These are phyloP conservation scores for Myiopsitta monachus DNA, from an alignment of 2,113 vertebrate genomes.

Conservation along the genomic window DNA sequence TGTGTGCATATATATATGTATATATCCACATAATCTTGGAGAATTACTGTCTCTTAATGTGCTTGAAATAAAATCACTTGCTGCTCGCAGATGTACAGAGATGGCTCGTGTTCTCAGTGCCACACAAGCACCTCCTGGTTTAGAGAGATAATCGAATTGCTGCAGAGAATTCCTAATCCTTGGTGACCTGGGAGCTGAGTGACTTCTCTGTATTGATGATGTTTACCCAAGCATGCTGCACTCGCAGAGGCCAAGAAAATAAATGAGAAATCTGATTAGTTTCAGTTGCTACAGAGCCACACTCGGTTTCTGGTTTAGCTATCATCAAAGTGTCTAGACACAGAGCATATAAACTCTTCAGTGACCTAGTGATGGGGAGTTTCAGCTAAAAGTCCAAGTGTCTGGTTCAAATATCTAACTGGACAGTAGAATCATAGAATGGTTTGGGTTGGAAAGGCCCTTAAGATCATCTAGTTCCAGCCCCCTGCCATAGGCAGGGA, in stretches of 20 bases:
- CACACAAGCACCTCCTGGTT: neutral
- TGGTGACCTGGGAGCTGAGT: neutral
- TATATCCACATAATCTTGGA: neutral
- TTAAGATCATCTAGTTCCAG: neutral
- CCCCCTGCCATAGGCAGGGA: neutral
- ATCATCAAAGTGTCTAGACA: neutral
- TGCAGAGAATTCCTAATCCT: neutral
- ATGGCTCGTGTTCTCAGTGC: neutral
- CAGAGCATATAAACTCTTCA: neutral
- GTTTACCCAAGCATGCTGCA: conserved; percentile 8
- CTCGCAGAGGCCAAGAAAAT: neutral
- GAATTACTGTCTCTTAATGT: neutral
- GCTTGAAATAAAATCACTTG: neutral
- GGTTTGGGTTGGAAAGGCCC: neutral
- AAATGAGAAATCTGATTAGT: conserved; percentile 48
- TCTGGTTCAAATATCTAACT: neutral
- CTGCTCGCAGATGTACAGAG: neutral
- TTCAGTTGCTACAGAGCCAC: neutral
- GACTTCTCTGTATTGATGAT: neutral
- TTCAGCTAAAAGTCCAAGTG: neutral
- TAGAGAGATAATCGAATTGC: neutral
- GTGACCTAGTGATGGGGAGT: neutral
- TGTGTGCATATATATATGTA: fast-evolving
- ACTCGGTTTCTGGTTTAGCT: neutral
- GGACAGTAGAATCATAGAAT: neutral